Conservation (phyloP, 2,888 invertebrate species). For the Andricus quercusramuli region DNA sequence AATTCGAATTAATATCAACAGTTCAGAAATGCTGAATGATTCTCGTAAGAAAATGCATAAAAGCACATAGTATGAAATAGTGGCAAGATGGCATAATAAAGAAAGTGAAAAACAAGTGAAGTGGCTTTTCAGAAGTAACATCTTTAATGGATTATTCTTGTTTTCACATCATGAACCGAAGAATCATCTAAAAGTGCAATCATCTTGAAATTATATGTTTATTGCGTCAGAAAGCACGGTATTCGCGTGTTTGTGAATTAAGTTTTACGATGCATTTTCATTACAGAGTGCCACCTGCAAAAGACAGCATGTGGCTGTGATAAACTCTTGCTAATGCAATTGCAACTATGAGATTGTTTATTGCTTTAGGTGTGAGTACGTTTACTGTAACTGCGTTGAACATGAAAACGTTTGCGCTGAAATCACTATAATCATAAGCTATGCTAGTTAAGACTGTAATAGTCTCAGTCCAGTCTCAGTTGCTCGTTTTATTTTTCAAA, state of each 20-base stretch:
- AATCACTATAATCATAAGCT: slow-evolving; percentile 33
- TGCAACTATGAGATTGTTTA: slow-evolving; percentile 22
- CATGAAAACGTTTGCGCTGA: slow-evolving; percentile 19
- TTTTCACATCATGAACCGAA: neutral
- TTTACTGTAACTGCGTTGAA: neutral
- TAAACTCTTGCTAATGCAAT: slow-evolving; percentile 16
- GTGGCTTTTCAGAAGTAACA: neutral
- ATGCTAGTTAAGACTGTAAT: neutral
- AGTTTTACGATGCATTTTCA: slow-evolving; percentile 6
- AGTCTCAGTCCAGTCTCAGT: neutral
- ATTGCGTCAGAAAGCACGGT: neutral
- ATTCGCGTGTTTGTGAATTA: neutral
- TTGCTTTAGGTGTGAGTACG: neutral
- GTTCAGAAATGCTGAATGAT: neutral
- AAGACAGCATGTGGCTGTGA: slow-evolving; percentile 1
- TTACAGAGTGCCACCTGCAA: slow-evolving; percentile 12
- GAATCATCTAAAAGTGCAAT: neutral
- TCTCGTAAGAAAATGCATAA: neutral
- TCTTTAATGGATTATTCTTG: neutral
- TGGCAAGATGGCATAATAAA: neutral
- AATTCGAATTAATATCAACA: neutral
- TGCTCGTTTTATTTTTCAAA: slow-evolving; percentile 30
- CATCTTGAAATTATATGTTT: neutral
- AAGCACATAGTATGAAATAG: neutral
- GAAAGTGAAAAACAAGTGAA: neutral